phyloP scores from a whole-genome alignment of 2,113 vertebrate genomes.

The Scomber scombrus region DNA sequence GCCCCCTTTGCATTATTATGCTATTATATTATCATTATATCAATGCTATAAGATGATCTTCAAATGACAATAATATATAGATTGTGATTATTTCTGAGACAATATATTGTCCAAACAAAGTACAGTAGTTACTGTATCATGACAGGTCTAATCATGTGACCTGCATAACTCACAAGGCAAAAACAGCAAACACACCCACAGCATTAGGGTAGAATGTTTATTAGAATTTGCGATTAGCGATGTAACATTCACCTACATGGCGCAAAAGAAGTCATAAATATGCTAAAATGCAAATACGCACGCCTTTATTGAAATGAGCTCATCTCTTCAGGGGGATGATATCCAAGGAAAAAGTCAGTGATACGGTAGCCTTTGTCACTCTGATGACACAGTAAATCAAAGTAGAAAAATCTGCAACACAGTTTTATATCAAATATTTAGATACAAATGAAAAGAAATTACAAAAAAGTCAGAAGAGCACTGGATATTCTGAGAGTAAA shows the following conservation, averaged over 20 bases:
- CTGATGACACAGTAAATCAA: slow-evolving; percentile 56
- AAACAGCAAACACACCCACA: slow-evolving; percentile 4
- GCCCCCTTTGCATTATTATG: too few relatives aligned
- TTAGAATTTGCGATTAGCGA: slow-evolving; percentile 82
- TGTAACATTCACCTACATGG: slow-evolving; percentile 83
- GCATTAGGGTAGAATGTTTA: slow-evolving; percentile 79
- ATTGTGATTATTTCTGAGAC: too few relatives aligned
- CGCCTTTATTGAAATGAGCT: slow-evolving; percentile 71
- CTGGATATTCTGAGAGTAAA: slow-evolving; percentile 61
- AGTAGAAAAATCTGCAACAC: slow-evolving; percentile 66
- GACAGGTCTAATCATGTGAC: not conserved
- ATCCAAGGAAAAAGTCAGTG: slow-evolving; percentile 58
- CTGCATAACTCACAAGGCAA: not conserved
- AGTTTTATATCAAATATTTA: slow-evolving; percentile 71
- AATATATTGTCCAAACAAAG: too few relatives aligned
- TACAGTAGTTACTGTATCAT: too few relatives aligned
- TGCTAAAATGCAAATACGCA: slow-evolving; percentile 78
- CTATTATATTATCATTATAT: too few relatives aligned
- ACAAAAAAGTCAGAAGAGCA: slow-evolving; percentile 69
- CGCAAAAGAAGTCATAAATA: slow-evolving; percentile 81
- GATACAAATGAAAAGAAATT: slow-evolving; percentile 65
- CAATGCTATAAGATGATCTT: too few relatives aligned
- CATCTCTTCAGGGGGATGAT: slow-evolving; percentile 58
- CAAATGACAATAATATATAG: too few relatives aligned
- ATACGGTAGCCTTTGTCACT: slow-evolving; percentile 26